A percentile compares a stretch with the other conserved stretches of the same genome.
These are phyloP conservation scores for Lepidocyrtoides sp. DNA, from an alignment of 2,888 invertebrate species.

Conservation along the genomic window DNA sequence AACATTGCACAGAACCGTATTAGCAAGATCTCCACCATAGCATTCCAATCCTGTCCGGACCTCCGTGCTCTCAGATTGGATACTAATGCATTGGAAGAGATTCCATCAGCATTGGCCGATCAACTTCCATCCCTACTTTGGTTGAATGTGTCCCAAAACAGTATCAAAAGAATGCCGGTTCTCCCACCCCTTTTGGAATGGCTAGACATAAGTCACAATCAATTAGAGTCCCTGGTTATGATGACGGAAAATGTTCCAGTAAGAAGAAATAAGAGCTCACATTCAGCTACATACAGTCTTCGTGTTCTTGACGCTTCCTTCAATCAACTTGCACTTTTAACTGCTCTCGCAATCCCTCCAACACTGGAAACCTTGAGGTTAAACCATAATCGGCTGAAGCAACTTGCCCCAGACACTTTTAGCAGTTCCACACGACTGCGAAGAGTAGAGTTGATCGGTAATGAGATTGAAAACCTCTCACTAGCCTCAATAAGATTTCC, in stretches of 20 bases:
- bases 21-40: slow-evolving; percentile 93
- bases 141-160: slow-evolving; percentile 97
- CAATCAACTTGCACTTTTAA: slow-evolving; percentile 94
- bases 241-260: too few relatives aligned
- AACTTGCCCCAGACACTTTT: slow-evolving; percentile 94
- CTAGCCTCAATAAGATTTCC: slow-evolving; percentile 92
- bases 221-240: slow-evolving; percentile 67
- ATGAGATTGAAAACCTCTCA: slow-evolving; percentile 95
- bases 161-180: slow-evolving; percentile 93
- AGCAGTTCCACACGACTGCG: slow-evolving; percentile 93
- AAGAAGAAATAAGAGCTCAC: too few relatives aligned
- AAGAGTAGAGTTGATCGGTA: slow-evolving; percentile 96
- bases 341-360: slow-evolving; percentile 94
- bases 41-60: slow-evolving; percentile 93
- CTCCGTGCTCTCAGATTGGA: slow-evolving; percentile 95
- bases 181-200: slow-evolving; percentile 93
- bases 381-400: slow-evolving; percentile 95
- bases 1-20: slow-evolving; percentile 96
- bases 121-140: slow-evolving; percentile 94
- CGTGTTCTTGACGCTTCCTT: slow-evolving; percentile 96
- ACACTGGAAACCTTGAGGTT: slow-evolving; percentile 95
- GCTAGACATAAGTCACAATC: slow-evolving; percentile 90
- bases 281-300: slow-evolving; percentile 55
- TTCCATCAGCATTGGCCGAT: slow-evolving; percentile 94
- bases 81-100: slow-evolving; percentile 95